Conservation (phyloP, 2,888 invertebrate genomes). For the Elmis aenea region DNA sequence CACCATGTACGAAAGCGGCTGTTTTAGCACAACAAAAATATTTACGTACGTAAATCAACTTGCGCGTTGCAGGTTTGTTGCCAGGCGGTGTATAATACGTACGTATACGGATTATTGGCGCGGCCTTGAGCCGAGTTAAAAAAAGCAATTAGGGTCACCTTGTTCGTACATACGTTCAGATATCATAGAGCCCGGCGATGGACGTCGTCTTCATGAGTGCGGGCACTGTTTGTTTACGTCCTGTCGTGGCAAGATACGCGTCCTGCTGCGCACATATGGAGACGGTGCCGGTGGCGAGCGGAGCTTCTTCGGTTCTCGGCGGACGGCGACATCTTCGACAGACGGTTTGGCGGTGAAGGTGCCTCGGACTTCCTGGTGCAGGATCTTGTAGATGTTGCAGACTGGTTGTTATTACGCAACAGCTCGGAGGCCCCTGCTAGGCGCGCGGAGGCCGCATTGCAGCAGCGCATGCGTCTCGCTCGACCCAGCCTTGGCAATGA, state of each 20-base stretch:
- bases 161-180: slow-evolving; percentile 28
- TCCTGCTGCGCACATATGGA: slow-evolving; percentile 36
- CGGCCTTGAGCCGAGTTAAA: slow-evolving; percentile 35
- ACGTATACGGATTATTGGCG: slow-evolving; percentile 34
- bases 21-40: slow-evolving; percentile 31
- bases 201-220: slow-evolving; percentile 27
- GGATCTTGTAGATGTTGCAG: slow-evolving; percentile 35
- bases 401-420: slow-evolving; percentile 39
- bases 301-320: slow-evolving; percentile 12
- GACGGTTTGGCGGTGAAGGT: slow-evolving; percentile 34
- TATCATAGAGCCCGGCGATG: slow-evolving; percentile 19
- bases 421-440: slow-evolving; percentile 37
- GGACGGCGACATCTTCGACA: slow-evolving; percentile 17
- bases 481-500: slow-evolving; percentile 68
- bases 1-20: background rate
- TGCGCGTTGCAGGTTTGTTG: slow-evolving; percentile 34
- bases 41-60: slow-evolving; percentile 35
- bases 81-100: slow-evolving; percentile 31
- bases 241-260: slow-evolving; percentile 29
- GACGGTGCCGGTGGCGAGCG: too few species aligned
- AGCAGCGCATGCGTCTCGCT: slow-evolving; percentile 48
- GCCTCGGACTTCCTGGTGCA: slow-evolving; percentile 29
- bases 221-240: slow-evolving; percentile 20
- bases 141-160: slow-evolving; percentile 41
- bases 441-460: slow-evolving; percentile 55